These are phyloP conservation scores for Antigone vipio DNA, from an alignment of 2,113 vertebrate species.

Conservation along the genomic window DNA sequence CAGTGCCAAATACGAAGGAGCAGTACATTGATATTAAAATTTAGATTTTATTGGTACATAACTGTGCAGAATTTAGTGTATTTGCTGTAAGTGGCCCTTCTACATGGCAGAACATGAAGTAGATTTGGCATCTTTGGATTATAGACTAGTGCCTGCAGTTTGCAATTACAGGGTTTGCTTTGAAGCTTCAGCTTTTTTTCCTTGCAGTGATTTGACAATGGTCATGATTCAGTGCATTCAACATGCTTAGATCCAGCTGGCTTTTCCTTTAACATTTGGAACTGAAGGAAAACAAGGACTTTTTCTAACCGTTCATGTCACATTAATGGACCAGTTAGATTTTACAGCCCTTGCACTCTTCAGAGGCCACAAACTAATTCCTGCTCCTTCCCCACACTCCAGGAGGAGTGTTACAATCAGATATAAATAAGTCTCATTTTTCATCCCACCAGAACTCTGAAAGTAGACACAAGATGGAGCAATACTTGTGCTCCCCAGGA, in stretches of 20 bases:
- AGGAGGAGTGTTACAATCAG: not conserved
- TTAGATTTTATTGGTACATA: constrained; percentile 35
- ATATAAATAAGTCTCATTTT: not conserved
- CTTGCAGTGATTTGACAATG: not conserved
- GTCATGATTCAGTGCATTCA: not conserved
- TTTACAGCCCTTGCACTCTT: not conserved
- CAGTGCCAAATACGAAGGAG: constrained; percentile 18
- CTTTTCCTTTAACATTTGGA: not conserved
- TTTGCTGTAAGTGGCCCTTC: constrained; percentile 4
- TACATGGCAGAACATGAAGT: not conserved
- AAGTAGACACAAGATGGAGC: not conserved
- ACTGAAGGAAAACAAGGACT: not conserved
- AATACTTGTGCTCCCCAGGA: constrained; percentile 12
- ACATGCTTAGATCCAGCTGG: not conserved
- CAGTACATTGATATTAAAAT: constrained; percentile 10
- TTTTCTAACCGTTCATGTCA: not conserved
- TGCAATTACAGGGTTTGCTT: not conserved
- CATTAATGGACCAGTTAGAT: not conserved
- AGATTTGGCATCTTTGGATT: not conserved
- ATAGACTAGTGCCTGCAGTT: not conserved
- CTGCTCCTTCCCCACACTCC: not conserved
- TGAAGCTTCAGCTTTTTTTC: not conserved
- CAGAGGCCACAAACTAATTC: not conserved
- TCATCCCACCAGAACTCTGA: not conserved
- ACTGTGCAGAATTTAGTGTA: constrained; percentile 29